phyloP scores from a whole-genome alignment of 64 coral and sea anemone genomes.

The Orbicella faveolata region DNA sequence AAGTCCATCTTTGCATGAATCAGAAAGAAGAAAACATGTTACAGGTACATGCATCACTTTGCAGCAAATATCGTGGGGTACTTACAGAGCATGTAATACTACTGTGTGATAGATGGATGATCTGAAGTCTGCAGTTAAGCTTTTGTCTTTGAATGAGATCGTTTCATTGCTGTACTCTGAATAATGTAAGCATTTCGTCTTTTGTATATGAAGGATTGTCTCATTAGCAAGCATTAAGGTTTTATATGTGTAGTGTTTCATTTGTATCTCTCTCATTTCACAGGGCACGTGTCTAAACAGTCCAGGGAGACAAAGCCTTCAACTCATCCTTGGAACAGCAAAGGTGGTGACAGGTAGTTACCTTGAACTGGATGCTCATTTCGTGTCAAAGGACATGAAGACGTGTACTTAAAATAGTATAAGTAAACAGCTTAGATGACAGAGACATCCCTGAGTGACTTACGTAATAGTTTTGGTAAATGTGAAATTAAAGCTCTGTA shows the following conservation, averaged over 20 bases:
- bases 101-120: no score
- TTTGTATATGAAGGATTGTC: no score
- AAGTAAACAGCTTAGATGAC: no score
- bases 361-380: background rate
- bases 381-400: background rate
- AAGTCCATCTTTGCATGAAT: slow-evolving; percentile 11
- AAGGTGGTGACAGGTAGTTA: slow-evolving; percentile 66
- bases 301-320: background rate
- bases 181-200: no score
- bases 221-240: no score
- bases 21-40: slow-evolving; percentile 13
- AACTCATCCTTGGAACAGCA: slow-evolving; percentile 28
- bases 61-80: background rate
- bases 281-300: background rate
- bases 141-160: no score
- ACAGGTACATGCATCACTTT: background rate
- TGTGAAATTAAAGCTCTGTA: background rate
- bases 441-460: no score
- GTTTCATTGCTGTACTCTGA: no score
- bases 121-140: no score
- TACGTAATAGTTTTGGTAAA: no score
- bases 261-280: background rate
- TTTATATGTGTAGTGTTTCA: background rate
- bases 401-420: no score
- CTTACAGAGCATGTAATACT: no score